These are phyloP conservation scores for Carlito syrichta DNA, from an alignment of 2,113 vertebrate species.

Conservation along the genomic window DNA sequence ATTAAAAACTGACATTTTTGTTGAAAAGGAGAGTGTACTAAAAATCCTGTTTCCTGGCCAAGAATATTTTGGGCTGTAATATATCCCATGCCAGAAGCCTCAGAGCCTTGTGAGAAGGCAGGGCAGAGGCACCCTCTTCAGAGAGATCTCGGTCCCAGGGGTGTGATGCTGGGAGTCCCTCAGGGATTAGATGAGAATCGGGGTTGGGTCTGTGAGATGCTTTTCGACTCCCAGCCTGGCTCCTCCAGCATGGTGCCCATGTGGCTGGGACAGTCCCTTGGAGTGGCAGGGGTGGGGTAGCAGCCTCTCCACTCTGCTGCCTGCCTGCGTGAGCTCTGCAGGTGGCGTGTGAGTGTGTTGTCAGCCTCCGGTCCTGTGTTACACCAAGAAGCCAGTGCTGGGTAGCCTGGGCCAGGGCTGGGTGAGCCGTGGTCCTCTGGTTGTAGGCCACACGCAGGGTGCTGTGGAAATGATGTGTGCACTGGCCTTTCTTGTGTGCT, in stretches of 20 bases:
- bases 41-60: slow-evolving; percentile 52
- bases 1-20: slow-evolving; percentile 73
- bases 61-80: slow-evolving; percentile 25
- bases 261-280: fast-evolving
- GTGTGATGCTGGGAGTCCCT: not conserved
- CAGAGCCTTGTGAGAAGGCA: not conserved
- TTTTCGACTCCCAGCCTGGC: no score
- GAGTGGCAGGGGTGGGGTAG: not conserved
- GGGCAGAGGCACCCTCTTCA: not conserved
- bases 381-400: fast-evolving
- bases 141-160: no score
- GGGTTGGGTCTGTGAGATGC: not conserved
- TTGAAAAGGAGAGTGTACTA: slow-evolving; percentile 54
- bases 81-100: not conserved
- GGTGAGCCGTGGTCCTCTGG: not conserved
- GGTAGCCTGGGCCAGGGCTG: no score
- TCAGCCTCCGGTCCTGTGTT: fast-evolving
- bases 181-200: fast-evolving
- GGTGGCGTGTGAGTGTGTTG: fast-evolving
- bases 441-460: not conserved
- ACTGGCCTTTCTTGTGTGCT: not conserved
- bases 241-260: not conserved
- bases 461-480: not conserved
- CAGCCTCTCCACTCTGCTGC: fast-evolving
- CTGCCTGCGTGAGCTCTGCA: no score